Conservation (phyloP, 2,797 vertebrate species). For the Sebastes matsubarae region DNA sequence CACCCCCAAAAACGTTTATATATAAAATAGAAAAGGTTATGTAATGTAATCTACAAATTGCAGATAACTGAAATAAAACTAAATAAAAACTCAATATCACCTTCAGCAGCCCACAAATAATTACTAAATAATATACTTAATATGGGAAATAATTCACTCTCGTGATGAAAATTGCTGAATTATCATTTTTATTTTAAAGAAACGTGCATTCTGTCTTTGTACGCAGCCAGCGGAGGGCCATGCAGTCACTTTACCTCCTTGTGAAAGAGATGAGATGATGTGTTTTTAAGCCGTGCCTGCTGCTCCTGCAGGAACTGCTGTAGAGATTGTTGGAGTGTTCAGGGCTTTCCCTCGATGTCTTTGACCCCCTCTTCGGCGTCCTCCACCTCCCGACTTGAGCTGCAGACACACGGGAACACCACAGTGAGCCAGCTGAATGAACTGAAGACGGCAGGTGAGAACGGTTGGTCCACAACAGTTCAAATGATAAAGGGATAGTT, state of each 20-base stretch:
- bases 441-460: not conserved
- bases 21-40: not conserved
- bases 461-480: not conserved
- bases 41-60: not conserved
- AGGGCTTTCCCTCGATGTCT: slow-evolving; percentile 77
- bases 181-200: slow-evolving; percentile 3
- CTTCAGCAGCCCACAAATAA: not conserved
- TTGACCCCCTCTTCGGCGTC: slow-evolving; percentile 79
- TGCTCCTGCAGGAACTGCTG: slow-evolving; percentile 62
- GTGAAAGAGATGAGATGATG: not conserved
- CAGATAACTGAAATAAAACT: not conserved
- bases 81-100: not conserved
- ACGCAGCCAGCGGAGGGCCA: slow-evolving; percentile 7
- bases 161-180: not conserved
- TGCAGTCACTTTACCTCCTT: slow-evolving; percentile 24
- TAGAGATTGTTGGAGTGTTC: slow-evolving; percentile 23
- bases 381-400: slow-evolving; percentile 75
- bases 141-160: slow-evolving; percentile 9
- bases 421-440: not conserved
- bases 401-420: slow-evolving; percentile 33
- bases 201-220: not conserved
- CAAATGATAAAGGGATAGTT: not conserved
- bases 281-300: slow-evolving; percentile 60
- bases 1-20: not conserved
- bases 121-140: not conserved